Evolutionary conservation across 2,888 invertebrate genomes (phyloP).

Genomic region (Drosophila longiperda): DNA sequence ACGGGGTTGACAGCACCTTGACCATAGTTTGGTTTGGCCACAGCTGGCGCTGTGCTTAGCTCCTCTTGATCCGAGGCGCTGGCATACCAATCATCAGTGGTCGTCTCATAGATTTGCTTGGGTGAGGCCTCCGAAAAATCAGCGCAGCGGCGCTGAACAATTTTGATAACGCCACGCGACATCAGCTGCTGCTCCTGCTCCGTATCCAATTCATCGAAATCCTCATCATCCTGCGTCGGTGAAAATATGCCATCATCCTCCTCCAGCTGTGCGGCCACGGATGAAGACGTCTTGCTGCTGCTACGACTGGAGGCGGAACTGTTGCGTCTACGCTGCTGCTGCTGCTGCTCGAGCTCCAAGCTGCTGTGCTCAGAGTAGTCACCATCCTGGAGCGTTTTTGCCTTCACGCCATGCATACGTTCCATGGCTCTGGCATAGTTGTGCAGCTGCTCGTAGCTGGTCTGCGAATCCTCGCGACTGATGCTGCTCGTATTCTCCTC

Average conservation of each 20-base stretch:
- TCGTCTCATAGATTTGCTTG: constrained; percentile 83
- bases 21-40: constrained; percentile 78
- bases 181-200: constrained; percentile 59
- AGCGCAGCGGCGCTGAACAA: constrained; percentile 71
- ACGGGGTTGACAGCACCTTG: constrained; percentile 92
- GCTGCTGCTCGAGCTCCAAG: constrained; percentile 57
- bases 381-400: constrained; percentile 65
- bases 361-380: constrained; percentile 81
- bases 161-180: constrained; percentile 65
- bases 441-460: constrained; percentile 80
- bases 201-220: constrained; percentile 67
- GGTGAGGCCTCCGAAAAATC: constrained; percentile 84
- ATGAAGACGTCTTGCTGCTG: constrained; percentile 61
- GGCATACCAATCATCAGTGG: constrained; percentile 91
- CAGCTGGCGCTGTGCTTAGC: constrained; percentile 52
- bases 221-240: constrained; percentile 77
- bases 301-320: constrained; percentile 60
- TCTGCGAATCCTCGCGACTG: constrained; percentile 81
- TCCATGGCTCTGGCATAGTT: constrained; percentile 87
- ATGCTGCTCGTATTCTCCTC: constrained; percentile 83
- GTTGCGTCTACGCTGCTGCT: constrained; percentile 48
- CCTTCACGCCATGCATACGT: constrained; percentile 87
- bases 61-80: constrained; percentile 92
- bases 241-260: constrained; percentile 81
- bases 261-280: constrained; percentile 60